Evolutionary conservation across 2,797 vertebrate species (phyloP), one percentile per base, ranked within the genome.

Genomic region (Oophaga sylvatica): DNA sequence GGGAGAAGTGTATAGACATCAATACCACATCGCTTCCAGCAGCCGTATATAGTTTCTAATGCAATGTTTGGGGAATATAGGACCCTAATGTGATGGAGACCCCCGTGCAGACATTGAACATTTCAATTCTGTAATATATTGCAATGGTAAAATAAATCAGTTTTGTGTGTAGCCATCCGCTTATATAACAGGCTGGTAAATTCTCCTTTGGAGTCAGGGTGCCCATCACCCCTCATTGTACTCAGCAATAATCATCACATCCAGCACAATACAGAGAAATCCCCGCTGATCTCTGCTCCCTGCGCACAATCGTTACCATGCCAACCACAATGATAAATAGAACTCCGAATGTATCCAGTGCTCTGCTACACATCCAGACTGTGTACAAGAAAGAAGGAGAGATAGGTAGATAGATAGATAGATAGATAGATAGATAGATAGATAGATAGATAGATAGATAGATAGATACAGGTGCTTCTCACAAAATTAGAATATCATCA

Each of bases 141-240:
- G 48, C 8, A 11, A 53, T 9, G 11, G 48, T 53, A 53, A 53
- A 53, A 53, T 9, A 53, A 53, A 7, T 53, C 6, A 1, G 48
- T 53, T 53, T 53, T 53, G 1, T 53, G 48, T 53, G 57, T 17
- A 10, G 57, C 12, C 57, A 4, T 59, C 15, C 57, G 2, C 57
- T 3, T 17, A 17, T 59, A 59, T 4, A 59, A 92, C 94, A 9
- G 48, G 94, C 20, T 53, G 31, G 2, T 63, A 31, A 20, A 80
- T 63, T 65, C 92, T 93, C 94, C n/a, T 3, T 2, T 90, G 90
- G 90, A 89, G 85, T 85, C 89, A 87, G 90, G 90, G 76, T 79
- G 91, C 92, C 90, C 84, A 91, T 88, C 56, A 89, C 90, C 90
- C 90, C 91, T 53, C 89, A 90, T 90, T 89, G 93, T 90, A 92